Evolutionary conservation across 2,113 vertebrate species (phyloP), one percentile per base, ranked within the genome.

Genomic region (Paratilapia polleni): DNA sequence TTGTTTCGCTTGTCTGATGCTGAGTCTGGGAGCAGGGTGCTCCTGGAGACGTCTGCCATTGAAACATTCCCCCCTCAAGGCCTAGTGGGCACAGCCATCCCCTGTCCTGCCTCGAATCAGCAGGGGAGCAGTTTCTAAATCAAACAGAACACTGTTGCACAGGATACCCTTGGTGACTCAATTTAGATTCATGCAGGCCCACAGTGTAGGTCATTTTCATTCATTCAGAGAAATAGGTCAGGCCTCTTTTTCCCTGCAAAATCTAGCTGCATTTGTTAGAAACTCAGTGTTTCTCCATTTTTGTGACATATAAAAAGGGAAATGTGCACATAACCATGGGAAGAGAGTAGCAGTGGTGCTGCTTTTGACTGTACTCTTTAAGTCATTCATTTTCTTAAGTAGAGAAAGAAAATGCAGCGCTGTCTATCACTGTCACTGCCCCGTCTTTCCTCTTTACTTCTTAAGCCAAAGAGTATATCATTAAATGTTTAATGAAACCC

Each of bases 201-300:
- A 84, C 87, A 77, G 80, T 60, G 68, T 89, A 84, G 90, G 91
- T 91, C 89, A 90, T 92, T 90, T 92, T 89, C 84, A 87, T 92
- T 91, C 87, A 90, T 89, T 91, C 81, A 80, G 75, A 89, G 87
- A 93, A 92, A 85, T 82, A 91, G 90, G 92, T 91, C 92, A 90
- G 74, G 22, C 60, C 74, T 83, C 81, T 43, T 90, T 78, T 77
- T 87, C 73, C 78, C 22, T 43, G 74, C 24, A 61, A 82, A 79
- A 68, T 24, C 41, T 49, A 58, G 60, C 76, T 78, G 61, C 56
- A 64, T 87, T 43, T 84, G 59, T 74, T 60, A 31, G 57, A 86
- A 89, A 83, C 58, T 75, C 10, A 13, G 22, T 62, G 47, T 26
- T 63, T 87, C 73, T 87, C 89, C 68, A 84, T 91, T 89, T n/a